phyloP scores from a whole-genome alignment of 2,797 vertebrate species.

The Tokudaia tokunoshimensis region DNA sequence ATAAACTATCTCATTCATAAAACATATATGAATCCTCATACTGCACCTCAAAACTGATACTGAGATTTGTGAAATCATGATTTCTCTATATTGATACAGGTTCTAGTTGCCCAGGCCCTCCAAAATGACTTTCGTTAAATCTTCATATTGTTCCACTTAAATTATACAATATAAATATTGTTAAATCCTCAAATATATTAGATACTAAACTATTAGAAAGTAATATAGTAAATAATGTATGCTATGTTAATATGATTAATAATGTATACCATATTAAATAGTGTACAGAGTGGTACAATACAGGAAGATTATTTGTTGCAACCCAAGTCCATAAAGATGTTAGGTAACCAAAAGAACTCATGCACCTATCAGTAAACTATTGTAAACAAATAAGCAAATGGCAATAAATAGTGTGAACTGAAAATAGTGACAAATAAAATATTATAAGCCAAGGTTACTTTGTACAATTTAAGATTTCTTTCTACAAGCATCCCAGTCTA shows the following conservation, averaged over 20 bases:
- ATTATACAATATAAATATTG: not conserved
- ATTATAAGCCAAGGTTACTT: not conserved
- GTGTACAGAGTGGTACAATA: not conserved
- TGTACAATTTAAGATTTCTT: not conserved
- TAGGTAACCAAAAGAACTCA: not conserved
- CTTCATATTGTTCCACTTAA: not conserved
- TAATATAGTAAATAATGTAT: not conserved
- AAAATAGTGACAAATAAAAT: not conserved
- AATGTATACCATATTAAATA: not conserved
- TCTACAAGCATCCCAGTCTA: not conserved
- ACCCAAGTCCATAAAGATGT: not conserved
- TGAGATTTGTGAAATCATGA: not conserved
- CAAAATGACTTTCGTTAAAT: not conserved
- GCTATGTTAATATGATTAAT: not conserved
- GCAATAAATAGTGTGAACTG: not conserved
- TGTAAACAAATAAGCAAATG: not conserved
- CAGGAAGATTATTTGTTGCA: not conserved
- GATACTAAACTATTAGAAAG: not conserved
- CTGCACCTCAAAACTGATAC: not conserved
- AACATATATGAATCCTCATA: not conserved
- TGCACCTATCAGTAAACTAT: not conserved
- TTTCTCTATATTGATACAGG: not conserved
- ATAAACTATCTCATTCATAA: not conserved
- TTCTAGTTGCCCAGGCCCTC: not conserved
- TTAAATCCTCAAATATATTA: not conserved